Conservation (phyloP, 1,140 invertebrate genomes). For the Lamellibrachia luymesi region DNA sequence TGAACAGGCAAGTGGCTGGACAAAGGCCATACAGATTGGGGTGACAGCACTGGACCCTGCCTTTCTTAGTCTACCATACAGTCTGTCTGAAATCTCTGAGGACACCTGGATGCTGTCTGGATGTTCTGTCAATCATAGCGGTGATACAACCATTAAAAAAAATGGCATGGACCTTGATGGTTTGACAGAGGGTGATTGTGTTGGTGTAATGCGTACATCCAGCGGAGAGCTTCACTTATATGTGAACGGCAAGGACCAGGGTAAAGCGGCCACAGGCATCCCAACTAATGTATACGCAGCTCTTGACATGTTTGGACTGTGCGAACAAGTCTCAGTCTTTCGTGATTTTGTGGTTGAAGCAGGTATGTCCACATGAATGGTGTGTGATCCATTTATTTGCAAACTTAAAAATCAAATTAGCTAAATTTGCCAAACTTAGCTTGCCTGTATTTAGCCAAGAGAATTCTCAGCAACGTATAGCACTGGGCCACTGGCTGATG, state of each 20-base stretch:
- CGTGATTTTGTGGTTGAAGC: conserved; percentile 30
- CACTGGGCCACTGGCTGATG: too few relatives aligned
- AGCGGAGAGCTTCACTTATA: conserved; percentile 83
- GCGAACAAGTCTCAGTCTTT: conserved; percentile 74
- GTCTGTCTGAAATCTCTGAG: conserved; percentile 78
- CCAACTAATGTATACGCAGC: conserved; percentile 78
- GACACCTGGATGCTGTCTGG: conserved; percentile 90
- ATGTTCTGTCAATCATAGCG: conserved; percentile 79
- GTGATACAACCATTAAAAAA: conserved; percentile 71
- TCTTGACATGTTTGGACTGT: conserved; percentile 89
- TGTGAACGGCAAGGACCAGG: conserved; percentile 84
- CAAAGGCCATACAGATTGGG: conserved; percentile 88
- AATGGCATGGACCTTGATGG: conserved; percentile 79
- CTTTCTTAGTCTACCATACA: conserved; percentile 75
- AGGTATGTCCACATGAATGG: conserved; percentile 21
- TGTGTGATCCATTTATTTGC: too few relatives aligned
- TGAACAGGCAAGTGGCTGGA: conserved; percentile 66
- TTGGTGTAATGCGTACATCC: conserved; percentile 45
- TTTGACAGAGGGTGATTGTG: conserved; percentile 78
- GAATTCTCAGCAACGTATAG: too few relatives aligned
- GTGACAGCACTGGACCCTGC: conserved; percentile 86
- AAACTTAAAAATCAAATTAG: too few relatives aligned
- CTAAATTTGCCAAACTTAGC: too few relatives aligned
- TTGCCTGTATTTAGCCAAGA: too few relatives aligned
- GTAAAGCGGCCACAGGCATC: conserved; percentile 76